A percentile compares a stretch with the other conserved stretches of the same genome.
Evolutionary conservation across 2,888 invertebrate genomes (phyloP).

Genomic region (Scaptomyza cyrtandrae): DNA sequence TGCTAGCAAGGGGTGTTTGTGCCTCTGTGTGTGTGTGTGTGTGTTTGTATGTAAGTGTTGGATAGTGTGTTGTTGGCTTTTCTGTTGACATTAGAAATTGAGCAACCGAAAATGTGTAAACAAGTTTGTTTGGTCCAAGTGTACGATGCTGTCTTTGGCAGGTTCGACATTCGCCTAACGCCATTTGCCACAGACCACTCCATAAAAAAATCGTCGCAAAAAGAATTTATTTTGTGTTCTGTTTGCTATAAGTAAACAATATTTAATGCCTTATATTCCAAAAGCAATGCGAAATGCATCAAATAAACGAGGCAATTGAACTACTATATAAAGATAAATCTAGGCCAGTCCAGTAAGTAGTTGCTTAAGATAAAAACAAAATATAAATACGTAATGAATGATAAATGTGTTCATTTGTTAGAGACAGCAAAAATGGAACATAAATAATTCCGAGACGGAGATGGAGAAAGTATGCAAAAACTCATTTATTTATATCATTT

Average conservation of each 20-base stretch:
- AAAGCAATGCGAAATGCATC: conserved; percentile 46
- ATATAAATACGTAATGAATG: conserved; percentile 32
- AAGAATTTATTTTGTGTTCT: conserved; percentile 37
- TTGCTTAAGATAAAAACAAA: conserved; percentile 27
- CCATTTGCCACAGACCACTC: conserved; percentile 37
- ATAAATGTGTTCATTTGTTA: conserved; percentile 45
- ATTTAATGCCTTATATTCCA: conserved; percentile 39
- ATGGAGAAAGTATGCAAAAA: conserved; percentile 23
- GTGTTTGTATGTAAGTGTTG: conserved; percentile 18
- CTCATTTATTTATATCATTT: conserved; percentile 46
- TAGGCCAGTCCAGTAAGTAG: conserved; percentile 28
- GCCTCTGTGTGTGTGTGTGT: conserved; percentile 18
- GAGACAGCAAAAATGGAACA: conserved; percentile 23
- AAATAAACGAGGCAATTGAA: conserved; percentile 50
- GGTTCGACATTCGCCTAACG: conserved; percentile 37
- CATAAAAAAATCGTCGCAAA: conserved; percentile 30
- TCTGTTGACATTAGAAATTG: conserved; percentile 78
- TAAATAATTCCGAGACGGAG: conserved; percentile 39
- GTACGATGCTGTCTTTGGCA: conserved; percentile 68
- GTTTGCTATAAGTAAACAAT: conserved; percentile 27
- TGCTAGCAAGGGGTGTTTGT: conserved; percentile 19
- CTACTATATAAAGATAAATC: conserved; percentile 44
- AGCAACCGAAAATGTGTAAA: conserved; percentile 79
- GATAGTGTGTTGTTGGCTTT: conserved; percentile 51
- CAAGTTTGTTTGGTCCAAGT: conserved; percentile 76